These are phyloP conservation scores for Platynereis dumerilii DNA, from an alignment of 2,888 invertebrate species.

Conservation along the genomic window DNA sequence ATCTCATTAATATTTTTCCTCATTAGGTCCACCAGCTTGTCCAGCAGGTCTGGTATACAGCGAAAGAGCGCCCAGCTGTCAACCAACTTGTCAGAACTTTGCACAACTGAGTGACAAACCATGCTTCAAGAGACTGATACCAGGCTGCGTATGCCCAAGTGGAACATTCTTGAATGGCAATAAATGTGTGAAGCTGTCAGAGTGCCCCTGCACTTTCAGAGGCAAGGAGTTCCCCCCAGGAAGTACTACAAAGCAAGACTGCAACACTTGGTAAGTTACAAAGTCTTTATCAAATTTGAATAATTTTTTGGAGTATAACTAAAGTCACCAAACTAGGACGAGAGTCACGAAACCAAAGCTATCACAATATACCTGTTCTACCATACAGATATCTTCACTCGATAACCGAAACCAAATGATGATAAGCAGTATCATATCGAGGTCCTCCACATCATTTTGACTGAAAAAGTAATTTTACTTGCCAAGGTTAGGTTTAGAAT, in stretches of 20 bases:
- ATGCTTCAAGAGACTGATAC: slow-evolving; percentile 70
- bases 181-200: slow-evolving; percentile 42
- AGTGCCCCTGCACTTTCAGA: slow-evolving; percentile 46
- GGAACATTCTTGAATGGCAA: slow-evolving; percentile 69
- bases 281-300: too few species aligned
- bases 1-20: too few species aligned
- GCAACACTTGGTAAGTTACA: slow-evolving; percentile 47
- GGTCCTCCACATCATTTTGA: too few species aligned
- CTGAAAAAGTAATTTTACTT: too few species aligned
- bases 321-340: too few species aligned
- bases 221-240: slow-evolving; percentile 39
- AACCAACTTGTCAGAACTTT: slow-evolving; percentile 73
- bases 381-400: too few species aligned
- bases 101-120: slow-evolving; percentile 27
- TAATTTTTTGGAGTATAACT: too few species aligned
- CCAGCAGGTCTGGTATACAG: slow-evolving; percentile 77
- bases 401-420: too few species aligned
- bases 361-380: too few species aligned
- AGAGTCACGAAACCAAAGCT: too few species aligned
- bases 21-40: slow-evolving; percentile 30
- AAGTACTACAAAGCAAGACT: slow-evolving; percentile 41
- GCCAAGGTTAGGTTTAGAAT: too few species aligned
- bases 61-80: slow-evolving; percentile 82
- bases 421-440: too few species aligned
- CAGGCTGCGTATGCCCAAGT: slow-evolving; percentile 86